These are phyloP conservation scores for Drosophila paranaensis DNA, from an alignment of 2,888 invertebrate genomes.

Conservation along the genomic window DNA sequence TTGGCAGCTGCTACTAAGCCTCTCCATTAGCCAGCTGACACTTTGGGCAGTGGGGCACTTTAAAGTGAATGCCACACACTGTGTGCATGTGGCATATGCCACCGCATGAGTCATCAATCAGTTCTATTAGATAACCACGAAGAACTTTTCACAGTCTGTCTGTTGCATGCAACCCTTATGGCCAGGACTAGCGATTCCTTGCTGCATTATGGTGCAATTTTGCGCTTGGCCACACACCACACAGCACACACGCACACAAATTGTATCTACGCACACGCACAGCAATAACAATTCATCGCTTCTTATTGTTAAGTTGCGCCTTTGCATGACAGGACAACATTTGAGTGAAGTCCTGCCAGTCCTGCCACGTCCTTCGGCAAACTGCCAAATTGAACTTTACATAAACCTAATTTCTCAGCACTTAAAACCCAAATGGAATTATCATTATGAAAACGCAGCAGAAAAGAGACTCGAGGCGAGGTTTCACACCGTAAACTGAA, in stretches of 20 bases:
- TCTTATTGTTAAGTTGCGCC: conserved; percentile 25
- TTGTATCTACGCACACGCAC: conserved; percentile 18
- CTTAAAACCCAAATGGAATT: conserved; percentile 70
- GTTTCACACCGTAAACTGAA: conserved; percentile 64
- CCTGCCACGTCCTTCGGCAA: conserved; percentile 35
- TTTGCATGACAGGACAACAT: conserved; percentile 64
- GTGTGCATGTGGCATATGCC: conserved; percentile 39
- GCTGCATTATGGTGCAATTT: conserved; percentile 68
- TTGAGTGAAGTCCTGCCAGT: conserved; percentile 15
- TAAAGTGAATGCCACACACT: conserved; percentile 37
- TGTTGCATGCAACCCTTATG: conserved; percentile 48
- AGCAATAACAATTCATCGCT: conserved; percentile 53
- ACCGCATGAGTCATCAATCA: conserved; percentile 71
- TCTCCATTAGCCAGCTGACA: conserved; percentile 46
- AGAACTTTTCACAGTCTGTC: conserved; percentile 45
- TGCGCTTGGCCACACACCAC: conserved; percentile 48
- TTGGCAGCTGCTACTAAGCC: conserved; percentile 33
- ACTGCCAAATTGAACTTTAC: conserved; percentile 73
- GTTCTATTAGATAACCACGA: conserved; percentile 62
- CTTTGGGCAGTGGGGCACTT: conserved; percentile 15
- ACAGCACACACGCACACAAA: background rate
- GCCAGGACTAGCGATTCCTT: conserved; percentile 13
- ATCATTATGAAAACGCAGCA: conserved; percentile 64
- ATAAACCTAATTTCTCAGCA: conserved; percentile 75
- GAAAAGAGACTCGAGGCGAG: conserved; percentile 38